phyloP scores from a whole-genome alignment of 92 coral and sea anemone species.

The Epizoanthus ramosus region DNA sequence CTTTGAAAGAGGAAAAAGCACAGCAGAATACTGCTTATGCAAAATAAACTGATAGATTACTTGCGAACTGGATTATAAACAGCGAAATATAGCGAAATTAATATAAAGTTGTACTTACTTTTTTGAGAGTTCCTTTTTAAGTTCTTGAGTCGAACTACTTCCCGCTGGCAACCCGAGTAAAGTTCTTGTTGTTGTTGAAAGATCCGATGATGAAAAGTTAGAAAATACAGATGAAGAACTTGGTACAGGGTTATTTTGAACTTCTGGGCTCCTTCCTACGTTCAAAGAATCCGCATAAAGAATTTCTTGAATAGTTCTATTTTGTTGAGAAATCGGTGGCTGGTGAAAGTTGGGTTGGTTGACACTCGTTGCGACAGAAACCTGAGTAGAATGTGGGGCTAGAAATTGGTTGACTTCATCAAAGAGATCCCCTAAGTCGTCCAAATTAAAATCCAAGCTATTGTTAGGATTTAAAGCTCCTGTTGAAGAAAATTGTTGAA shows the following conservation, averaged over 20 bases:
- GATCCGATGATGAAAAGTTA: conserved; percentile 15
- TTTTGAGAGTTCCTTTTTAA: conserved; percentile 16
- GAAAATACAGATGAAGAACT: conserved; percentile 25
- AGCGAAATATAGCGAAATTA: neutral
- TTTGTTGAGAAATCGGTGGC: conserved; percentile 11
- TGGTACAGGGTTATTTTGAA: neutral
- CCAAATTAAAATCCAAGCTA: conserved; percentile 19
- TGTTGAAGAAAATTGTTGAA: conserved; percentile 1
- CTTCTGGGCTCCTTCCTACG: conserved; percentile 2
- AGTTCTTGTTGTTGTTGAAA: conserved; percentile 32
- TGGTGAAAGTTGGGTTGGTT: neutral
- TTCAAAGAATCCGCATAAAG: neutral
- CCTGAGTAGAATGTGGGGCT: conserved; percentile 6
- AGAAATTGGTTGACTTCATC: conserved; percentile 30
- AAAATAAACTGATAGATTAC: neutral
- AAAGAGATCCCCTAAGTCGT: conserved; percentile 8
- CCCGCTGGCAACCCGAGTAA: conserved; percentile 23
- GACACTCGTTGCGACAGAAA: conserved; percentile 25
- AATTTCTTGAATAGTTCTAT: conserved; percentile 2
- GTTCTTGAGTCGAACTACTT: neutral
- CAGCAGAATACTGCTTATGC: neutral
- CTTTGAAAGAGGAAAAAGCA: neutral
- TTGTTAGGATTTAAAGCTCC: neutral
- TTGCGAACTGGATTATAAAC: too few species aligned
- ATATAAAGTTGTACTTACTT: conserved; percentile 11